phyloP scores from a whole-genome alignment of 1,140 invertebrate species.

The Ptiloglossa arizonensis region DNA sequence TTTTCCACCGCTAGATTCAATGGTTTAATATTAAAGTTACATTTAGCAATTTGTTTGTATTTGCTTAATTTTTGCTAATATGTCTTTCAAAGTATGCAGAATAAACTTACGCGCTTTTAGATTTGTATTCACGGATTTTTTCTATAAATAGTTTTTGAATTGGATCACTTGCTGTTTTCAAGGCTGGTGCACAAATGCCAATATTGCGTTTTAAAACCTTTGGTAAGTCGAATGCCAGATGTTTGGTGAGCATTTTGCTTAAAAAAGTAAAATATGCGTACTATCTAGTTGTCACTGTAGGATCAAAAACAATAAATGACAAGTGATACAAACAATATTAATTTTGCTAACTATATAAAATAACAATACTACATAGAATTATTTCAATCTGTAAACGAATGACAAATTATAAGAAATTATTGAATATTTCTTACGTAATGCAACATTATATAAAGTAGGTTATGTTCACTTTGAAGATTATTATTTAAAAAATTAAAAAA shows the following conservation, averaged over 20 bases:
- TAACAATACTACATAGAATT: neutral
- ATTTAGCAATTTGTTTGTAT: neutral
- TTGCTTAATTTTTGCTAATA: neutral
- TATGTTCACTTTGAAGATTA: constrained; percentile 15
- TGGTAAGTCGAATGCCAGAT: constrained; percentile 53
- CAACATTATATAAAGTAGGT: constrained; percentile 33
- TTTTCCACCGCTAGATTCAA: constrained; percentile 85
- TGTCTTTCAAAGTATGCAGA: neutral
- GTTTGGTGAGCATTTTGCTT: constrained; percentile 74
- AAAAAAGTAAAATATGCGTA: constrained; percentile 34
- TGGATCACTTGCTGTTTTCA: constrained; percentile 91
- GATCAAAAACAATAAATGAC: neutral
- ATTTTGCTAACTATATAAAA: neutral
- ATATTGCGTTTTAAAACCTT: constrained; percentile 84
- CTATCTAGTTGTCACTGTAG: neutral
- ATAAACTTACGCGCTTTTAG: constrained; percentile 85
- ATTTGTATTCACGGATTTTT: constrained; percentile 94
- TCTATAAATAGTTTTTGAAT: constrained; percentile 97
- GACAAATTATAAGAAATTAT: constrained; percentile 8
- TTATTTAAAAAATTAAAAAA: neutral
- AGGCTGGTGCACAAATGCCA: constrained; percentile 85
- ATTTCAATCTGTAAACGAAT: constrained; percentile 1
- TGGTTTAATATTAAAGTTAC: constrained; percentile 24
- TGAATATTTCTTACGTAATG: constrained; percentile 54
- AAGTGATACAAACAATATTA: neutral